Percentiles rank a stretch among this genome's conserved stretches.
Evolutionary conservation across 2,888 invertebrate species (phyloP).

Genomic region (Schizaphis graminum): DNA sequence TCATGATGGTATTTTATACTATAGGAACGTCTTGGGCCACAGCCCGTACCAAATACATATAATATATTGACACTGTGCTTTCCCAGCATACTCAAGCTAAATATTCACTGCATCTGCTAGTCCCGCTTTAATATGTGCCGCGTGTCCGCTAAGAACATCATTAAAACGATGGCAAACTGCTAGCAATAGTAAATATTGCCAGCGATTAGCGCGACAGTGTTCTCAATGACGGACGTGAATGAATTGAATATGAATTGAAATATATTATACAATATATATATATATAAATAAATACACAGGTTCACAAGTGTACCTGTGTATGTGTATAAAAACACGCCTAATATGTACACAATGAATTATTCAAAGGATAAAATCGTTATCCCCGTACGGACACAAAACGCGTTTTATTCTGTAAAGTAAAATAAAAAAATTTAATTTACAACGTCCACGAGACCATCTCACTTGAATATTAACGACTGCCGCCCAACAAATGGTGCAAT

Average conservation of each 20-base stretch:
- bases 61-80: slow-evolving; percentile 30
- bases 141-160: slow-evolving; percentile 59
- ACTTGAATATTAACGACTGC: slow-evolving; percentile 53
- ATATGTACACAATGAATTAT: slow-evolving; percentile 58
- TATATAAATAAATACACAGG: neutral
- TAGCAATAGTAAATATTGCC: slow-evolving; percentile 45
- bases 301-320: neutral
- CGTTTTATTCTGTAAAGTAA: slow-evolving; percentile 44
- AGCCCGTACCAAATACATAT: neutral
- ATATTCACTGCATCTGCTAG: slow-evolving; percentile 29
- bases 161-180: slow-evolving; percentile 63
- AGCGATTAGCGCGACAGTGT: slow-evolving; percentile 62
- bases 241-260: slow-evolving; percentile 58
- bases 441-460: slow-evolving; percentile 50
- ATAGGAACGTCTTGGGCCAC: neutral
- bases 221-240: slow-evolving; percentile 58
- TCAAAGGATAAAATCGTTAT: slow-evolving; percentile 58
- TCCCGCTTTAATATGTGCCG: slow-evolving; percentile 31
- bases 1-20: slow-evolving; percentile 13
- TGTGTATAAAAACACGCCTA: slow-evolving; percentile 49
- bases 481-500: slow-evolving; percentile 51
- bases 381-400: slow-evolving; percentile 37
- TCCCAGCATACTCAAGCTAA: slow-evolving; percentile 40
- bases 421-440: slow-evolving; percentile 54
- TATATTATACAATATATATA: slow-evolving; percentile 33